Base-by-base conservation (phyloP, 2,113 vertebrate genomes). In the Pogona vitticeps region DNA sequence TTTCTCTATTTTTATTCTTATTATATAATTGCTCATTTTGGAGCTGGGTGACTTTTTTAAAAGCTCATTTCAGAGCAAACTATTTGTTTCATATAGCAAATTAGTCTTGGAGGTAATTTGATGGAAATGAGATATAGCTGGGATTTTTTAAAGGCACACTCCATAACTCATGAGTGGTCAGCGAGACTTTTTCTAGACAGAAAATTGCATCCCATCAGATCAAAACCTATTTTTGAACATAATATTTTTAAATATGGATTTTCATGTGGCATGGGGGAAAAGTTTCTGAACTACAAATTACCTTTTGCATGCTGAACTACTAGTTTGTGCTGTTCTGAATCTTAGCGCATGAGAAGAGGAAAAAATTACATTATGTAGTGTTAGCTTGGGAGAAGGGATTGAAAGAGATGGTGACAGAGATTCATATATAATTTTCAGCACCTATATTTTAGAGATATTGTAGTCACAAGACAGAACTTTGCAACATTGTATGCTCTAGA, bases 371-470 rank as follows among this genome's bases (percentile, higher is more conserved):
- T 79, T 46, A 46, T 76, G 42, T 38, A 76, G 42, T 46, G 6
- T 14, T 38, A 31, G 75, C 75, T 52, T 52, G 46, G 46, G 10
- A 10, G 46, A 52, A 10, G 46, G 46, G 10, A 52, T 6, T 10
- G 65, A 26, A 31, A 68, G 26, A 2, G 28, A 68, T 8, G 12
- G 20, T 76, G 31, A 40, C 88, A 52, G 46, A 52, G 46, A 52
- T 52, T 52, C 46, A 52, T 52, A 52, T 52, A 52, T 52, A 52
- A 52, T 52, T 52, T 52, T 52, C 5, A 52, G 5, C 83, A 86
- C 63, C 91, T 52, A 85, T 93, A 91, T 86, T 92, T 52, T 83
- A 23, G 20, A 91, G 92, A 91, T 85, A 73, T 88, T 85, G 86
- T 85, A 84, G 80, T 85, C 1, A 0, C n/a, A 73, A 0, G 2